Percentiles rank a stretch among this genome's conserved stretches.
Evolutionary conservation across 2,113 vertebrate genomes (phyloP).

Genomic region (Ictalurus punctatus): DNA sequence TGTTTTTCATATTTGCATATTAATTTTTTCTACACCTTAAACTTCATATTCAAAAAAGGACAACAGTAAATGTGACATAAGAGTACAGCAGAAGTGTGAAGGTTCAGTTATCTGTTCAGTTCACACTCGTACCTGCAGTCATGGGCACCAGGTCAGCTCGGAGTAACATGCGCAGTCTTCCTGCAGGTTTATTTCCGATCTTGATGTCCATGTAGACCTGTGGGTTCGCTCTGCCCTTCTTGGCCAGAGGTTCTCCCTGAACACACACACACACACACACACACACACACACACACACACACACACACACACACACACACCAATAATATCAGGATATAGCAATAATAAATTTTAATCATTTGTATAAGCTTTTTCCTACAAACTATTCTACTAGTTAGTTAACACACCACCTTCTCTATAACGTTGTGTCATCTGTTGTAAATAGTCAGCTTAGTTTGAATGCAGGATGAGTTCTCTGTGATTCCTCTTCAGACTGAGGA

Average conservation of each 20-base stretch:
- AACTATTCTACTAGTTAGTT: neutral
- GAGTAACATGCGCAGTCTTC: conserved; percentile 87
- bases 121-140: conserved; percentile 80
- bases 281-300: neutral
- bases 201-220: conserved; percentile 98
- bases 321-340: no score
- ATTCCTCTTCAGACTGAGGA: neutral
- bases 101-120: neutral
- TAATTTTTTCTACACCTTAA: neutral
- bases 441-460: neutral
- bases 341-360: neutral
- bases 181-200: conserved; percentile 91
- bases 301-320: neutral
- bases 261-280: conserved; percentile 12
- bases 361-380: neutral
- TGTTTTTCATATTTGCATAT: neutral
- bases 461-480: neutral
- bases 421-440: no score
- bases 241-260: conserved; percentile 86
- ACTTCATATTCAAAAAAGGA: neutral
- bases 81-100: neutral
- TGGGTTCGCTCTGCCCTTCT: conserved; percentile 87
- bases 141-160: conserved; percentile 92
- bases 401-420: neutral
- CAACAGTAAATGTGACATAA: neutral